Base-by-base conservation (phyloP, 2,888 invertebrate species). In the Oscheius sp. region DNA sequence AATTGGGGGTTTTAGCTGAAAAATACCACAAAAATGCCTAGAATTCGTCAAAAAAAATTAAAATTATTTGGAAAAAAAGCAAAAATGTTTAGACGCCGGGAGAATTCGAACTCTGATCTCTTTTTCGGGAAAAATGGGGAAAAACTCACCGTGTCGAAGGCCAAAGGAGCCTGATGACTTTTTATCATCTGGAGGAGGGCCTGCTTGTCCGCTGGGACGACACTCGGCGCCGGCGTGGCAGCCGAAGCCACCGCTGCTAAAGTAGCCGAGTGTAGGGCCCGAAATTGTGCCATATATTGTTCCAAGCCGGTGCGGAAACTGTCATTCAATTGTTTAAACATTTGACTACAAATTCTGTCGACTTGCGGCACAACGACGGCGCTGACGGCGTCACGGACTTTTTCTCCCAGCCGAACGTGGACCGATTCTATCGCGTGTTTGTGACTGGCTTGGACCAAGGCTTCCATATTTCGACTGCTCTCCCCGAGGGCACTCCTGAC, bases 281-380 rank as follows among this genome's bases (percentile, higher is more conserved):
- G 73, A 43, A 75, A 41, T 59, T 75, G 68, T 6, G 66, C 21
- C 18, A 58, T 2, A 27, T 58, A 56, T 43, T 69, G 68, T 88
- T 93, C 93, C 7, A 95, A 94, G 69, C 97, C 97, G 79, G 92
- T 92, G 68, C 93, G 92, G 90, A 96, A 97, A 21, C 93, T 92
- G 66, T 94, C 93, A 89, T 95, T 95, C 72, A 97, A 91, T 90
- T 97, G 96, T 58, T 92, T 92, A 89, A 96, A 95, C 92, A 97
- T 93, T 41, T 77, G 76, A 25, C 76, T 74, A 71, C 86, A 86
- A 21, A 76, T 72, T n/a, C 80, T 66, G 61, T 82, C 82, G 41
- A 85, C 76, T 3, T 84, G 59, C n/a, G 85, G 85, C n/a, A 83
- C 73, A 2, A 85, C 70, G 43, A 77, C 70, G 9, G 74, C 74